Base-by-base conservation (phyloP, 2,113 vertebrate genomes). In the Mohoua ochrocephala region DNA sequence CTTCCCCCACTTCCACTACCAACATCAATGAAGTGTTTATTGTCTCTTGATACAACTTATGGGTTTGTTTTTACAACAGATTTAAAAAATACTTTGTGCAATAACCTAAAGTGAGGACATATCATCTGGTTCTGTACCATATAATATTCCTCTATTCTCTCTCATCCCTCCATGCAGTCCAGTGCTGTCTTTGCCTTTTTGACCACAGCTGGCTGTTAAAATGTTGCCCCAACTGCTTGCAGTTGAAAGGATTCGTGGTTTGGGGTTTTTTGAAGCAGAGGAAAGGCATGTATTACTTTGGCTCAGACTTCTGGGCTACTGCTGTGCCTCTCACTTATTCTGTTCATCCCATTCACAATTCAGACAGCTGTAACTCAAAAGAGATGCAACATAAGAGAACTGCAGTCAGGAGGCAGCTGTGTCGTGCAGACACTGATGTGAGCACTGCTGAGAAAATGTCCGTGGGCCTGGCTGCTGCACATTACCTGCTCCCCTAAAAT, bases 301-400 rank as follows among this genome's bases (percentile, higher is more conserved):
- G 13, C 19, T 84, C n/a, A 45, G 42, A 50, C 23, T 21, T 7
- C 44, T 63, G 21, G 26, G 37, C 49, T 31, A 6, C 35, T 42
- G 9, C 63, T 50, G 12, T 45, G 28, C 23, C 16, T 44, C 39
- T 73, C 9, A 0, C 11, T 63, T 50, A 8, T 42, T 76, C 50
- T 74, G 26, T 20, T 50, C 35, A 28, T 27, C 15, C 11, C 10
- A 24, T 30, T 28, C 70, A 26, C 76, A 44, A 5, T 35, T 78
- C 60, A 76, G 53, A 61, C 13, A 54, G 6, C 10, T 84, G 52
- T 52, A 76, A 53, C 27, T 28, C 50, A 22, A 22, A 50, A 74
- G 41, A 41, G 47, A 35, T n/a, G 11, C 30, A 41, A 0, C 3
- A 4, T 7, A 11, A 70, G 37, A n/a, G 26, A 69, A n/a, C 0